phyloP scores from a whole-genome alignment of 2,888 invertebrate genomes.

The Odontocerum albicorne region DNA sequence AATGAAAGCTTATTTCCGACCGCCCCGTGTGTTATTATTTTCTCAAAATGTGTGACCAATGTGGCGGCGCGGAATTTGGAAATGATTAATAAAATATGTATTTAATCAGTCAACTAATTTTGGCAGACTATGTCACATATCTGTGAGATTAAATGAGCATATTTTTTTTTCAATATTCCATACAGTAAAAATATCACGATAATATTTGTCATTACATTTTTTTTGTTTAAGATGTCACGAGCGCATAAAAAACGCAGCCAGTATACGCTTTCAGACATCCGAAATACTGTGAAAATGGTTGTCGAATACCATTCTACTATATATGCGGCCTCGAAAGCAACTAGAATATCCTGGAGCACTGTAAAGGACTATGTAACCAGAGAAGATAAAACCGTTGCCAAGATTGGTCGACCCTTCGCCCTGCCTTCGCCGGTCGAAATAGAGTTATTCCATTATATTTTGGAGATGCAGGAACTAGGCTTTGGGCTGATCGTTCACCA shows the following conservation, averaged over 20 bases:
- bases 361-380: constrained; percentile 9
- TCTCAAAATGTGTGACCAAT: not conserved
- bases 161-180: not conserved
- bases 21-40: constrained; percentile 3
- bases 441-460: constrained; percentile 2
- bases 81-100: no score
- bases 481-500: constrained; percentile 21
- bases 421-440: not conserved
- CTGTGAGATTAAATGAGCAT: not conserved
- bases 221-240: constrained; percentile 2
- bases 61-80: not conserved
- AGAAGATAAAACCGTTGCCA: constrained; percentile 2
- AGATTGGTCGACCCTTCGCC: constrained; percentile 8
- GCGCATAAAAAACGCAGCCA: constrained; percentile 1
- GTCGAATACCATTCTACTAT: not conserved
- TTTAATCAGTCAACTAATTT: constrained; percentile 1
- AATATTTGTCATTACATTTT: not conserved
- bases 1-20: constrained; percentile 4
- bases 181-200: constrained; percentile 1
- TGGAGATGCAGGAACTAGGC: constrained; percentile 18
- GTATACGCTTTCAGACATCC: constrained; percentile 1
- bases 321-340: constrained; percentile 11
- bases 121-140: not conserved
- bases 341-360: constrained; percentile 10
- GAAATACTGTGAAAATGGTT: constrained; percentile 1